Base-by-base conservation (phyloP, 2,113 vertebrate genomes). In the Micronisus gabar region DNA sequence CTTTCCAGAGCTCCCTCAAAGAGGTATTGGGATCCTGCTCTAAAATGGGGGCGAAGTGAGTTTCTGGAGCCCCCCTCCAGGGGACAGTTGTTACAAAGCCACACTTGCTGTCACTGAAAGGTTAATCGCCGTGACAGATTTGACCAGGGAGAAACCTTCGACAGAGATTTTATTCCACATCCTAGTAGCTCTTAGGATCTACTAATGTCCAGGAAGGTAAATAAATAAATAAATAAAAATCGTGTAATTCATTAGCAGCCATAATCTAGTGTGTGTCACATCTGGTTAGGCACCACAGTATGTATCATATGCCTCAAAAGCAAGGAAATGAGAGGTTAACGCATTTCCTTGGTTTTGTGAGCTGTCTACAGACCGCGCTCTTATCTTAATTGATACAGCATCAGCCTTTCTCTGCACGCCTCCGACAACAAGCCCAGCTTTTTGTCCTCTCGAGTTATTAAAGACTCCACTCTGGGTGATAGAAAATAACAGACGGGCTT, bases 381-480 rank as follows among this genome's bases (percentile, higher is more conserved):
- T 95, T 97, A 93, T 95, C 95, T 97, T 78, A 93, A 93, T 92
- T 94, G 96, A 78, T 86, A 47, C 80, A 95, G 65, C 85, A 62
- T 75, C 75, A 82, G 84, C 84, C 63, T 95, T 66, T 83, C 96
- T 61, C 67, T 7, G 18, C 55, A 71, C 32, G 22, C 63, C 85
- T 83, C 86, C 0, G 4, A 95, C 94, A 94, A 92, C 80, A 81
- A 81, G 48, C 65, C 7, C 0, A 0, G 78, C 53, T 96, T 93
- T 90, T 91, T 90, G 93, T 95, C 81, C 84, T 97, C 91, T 92
- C 18, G 4, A 52, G 45, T 83, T 93, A 86, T 88, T 86, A 88
- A 87, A 93, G 79, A 23, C 71, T 81, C 66, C 2, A 20, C 90
- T 95, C 83, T 68, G 82, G 63, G 20, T 65, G 63, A 36, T 10